These are phyloP conservation scores for Vipera latastei DNA, from an alignment of 2,797 vertebrate genomes.

Conservation along the genomic window DNA sequence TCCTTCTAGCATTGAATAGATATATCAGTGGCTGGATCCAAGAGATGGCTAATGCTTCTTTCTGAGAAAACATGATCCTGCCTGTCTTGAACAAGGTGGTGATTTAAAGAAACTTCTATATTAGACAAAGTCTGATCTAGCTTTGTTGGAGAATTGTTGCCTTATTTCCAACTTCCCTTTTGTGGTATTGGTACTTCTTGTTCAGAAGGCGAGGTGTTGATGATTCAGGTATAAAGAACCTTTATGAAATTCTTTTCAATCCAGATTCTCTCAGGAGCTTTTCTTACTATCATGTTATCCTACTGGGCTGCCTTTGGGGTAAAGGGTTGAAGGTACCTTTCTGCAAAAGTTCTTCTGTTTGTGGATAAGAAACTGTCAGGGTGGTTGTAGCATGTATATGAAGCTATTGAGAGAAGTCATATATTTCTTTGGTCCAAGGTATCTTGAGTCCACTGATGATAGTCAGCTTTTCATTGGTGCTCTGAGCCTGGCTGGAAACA, in stretches of 20 bases:
- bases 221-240: not conserved
- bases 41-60: not conserved
- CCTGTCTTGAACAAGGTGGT: not conserved
- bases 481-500: not conserved
- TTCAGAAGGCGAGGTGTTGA: not conserved
- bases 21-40: not conserved
- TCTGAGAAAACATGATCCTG: not conserved
- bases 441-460: not conserved
- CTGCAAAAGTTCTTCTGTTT: not conserved
- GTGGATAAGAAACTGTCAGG: not conserved
- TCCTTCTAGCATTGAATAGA: not conserved
- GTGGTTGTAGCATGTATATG: not conserved
- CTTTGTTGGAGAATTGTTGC: not conserved
- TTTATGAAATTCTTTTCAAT: not conserved
- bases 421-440: not conserved
- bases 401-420: not conserved
- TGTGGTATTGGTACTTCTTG: not conserved
- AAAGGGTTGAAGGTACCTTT: not conserved
- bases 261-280: not conserved
- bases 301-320: not conserved
- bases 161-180: not conserved
- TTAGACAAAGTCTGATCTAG: not conserved
- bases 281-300: not conserved
- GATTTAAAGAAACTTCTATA: not conserved
- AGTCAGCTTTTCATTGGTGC: not conserved